Percentiles rank a stretch among this genome's conserved stretches.
These are phyloP conservation scores for Scyliorhinus canicula DNA, from an alignment of 2,797 vertebrate genomes.

Conservation along the genomic window DNA sequence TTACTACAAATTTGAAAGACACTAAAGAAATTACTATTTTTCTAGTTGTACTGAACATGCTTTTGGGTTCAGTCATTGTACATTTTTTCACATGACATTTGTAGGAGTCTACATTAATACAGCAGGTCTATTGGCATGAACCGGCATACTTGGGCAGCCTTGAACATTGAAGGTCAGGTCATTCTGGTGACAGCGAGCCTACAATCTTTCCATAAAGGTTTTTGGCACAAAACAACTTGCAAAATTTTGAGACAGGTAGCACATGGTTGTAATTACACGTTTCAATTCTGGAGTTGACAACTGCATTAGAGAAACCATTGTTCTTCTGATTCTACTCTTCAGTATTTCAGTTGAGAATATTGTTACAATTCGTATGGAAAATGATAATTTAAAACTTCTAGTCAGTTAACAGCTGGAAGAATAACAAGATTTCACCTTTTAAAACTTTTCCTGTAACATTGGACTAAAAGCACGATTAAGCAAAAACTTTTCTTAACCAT, in stretches of 20 bases:
- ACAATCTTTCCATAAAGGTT: not conserved
- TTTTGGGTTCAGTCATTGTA: not conserved
- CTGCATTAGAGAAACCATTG: not conserved
- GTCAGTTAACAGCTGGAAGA: too few species aligned
- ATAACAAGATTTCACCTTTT: too few species aligned
- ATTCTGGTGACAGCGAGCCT: not conserved
- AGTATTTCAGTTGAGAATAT: not conserved
- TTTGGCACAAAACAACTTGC: not conserved
- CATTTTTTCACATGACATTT: not conserved
- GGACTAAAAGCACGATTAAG: too few species aligned
- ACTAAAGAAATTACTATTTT: not conserved
- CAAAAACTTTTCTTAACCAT: too few species aligned
- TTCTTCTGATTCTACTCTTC: not conserved
- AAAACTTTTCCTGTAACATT: too few species aligned
- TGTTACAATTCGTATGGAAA: not conserved
- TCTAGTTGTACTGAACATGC: not conserved
- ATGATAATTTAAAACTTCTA: too few species aligned
- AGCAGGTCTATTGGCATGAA: not conserved
- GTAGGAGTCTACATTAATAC: not conserved
- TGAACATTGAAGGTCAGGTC: not conserved
- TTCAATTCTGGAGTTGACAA: not conserved
- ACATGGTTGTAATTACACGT: not conserved
- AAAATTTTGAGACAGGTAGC: not conserved
- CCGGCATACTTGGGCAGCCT: not conserved
- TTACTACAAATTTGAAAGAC: not conserved